Percentiles rank a stretch among this genome's conserved stretches.
These are phyloP conservation scores for Plecotus auritus DNA, from an alignment of 2,113 vertebrate genomes.

Conservation along the genomic window DNA sequence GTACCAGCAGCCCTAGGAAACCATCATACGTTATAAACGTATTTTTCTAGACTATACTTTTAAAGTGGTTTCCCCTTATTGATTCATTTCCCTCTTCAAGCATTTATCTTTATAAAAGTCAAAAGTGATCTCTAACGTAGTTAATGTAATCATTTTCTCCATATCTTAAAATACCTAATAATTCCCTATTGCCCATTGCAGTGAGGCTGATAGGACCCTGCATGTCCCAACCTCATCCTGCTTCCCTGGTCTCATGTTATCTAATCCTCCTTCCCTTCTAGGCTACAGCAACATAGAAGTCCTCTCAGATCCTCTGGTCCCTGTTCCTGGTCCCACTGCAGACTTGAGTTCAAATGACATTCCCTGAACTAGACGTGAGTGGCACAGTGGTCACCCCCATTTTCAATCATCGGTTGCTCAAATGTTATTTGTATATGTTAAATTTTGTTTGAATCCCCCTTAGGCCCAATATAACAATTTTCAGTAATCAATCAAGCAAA, in stretches of 20 bases:
- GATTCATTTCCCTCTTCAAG: not conserved
- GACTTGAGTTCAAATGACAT: too few relatives aligned
- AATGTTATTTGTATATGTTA: not conserved
- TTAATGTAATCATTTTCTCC: not conserved
- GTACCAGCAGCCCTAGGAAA: not conserved
- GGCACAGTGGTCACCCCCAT: rapidly evolving
- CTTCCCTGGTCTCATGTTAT: rapidly evolving
- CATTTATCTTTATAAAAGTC: not conserved
- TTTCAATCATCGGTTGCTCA: not conserved
- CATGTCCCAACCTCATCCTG: rapidly evolving
- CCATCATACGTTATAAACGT: not conserved
- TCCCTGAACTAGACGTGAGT: not conserved
- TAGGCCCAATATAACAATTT: not conserved
- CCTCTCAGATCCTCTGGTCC: rapidly evolving
- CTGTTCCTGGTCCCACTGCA: not conserved
- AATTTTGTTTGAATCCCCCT: not conserved
- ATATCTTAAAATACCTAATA: not conserved
- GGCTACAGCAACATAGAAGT: rapidly evolving
- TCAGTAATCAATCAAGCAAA: constrained; percentile 40
- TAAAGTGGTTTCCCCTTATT: not conserved
- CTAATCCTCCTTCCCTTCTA: rapidly evolving
- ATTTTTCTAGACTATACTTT: not conserved
- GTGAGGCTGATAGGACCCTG: rapidly evolving
- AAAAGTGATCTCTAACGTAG: not conserved
- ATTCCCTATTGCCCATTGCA: not conserved